Base-by-base conservation (phyloP, 2,113 vertebrate genomes). In the Gasterosteus aculeatus region DNA sequence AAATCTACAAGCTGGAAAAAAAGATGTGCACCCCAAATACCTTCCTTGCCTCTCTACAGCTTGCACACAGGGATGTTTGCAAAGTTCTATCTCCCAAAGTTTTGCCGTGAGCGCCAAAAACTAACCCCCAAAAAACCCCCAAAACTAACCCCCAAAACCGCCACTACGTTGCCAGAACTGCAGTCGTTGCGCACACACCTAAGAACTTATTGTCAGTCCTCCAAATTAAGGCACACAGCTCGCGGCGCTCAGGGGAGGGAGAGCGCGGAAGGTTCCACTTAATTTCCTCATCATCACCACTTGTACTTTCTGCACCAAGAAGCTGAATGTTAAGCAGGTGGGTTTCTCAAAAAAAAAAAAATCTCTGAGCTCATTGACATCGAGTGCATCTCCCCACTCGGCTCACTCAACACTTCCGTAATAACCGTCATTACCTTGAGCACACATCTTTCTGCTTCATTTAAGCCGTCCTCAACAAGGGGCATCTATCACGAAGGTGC, bases 401-500 rank as follows among this genome's bases (percentile, higher is more conserved):
- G 69, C 80, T 81, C 75, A 54, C 77, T 87, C 86, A 65, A 80
- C 80, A 84, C 85, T 82, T 80, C 69, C 72, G 79, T 93, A 94
- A 94, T 93, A 92, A 91, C 81, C 78, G 81, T 88, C 88, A 93
- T 94, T 93, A 93, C 75, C 90, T 87, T 81, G 76, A 64, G 84
- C 89, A 90, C 89, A 92, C 89, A 90, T 91, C 88, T 92, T 90
- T 91, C 90, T 90, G 93, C 91, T 91, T 93, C 90, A 92, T 93
- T 94, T 92, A 88, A 90, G 89, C 80, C 78, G 47, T 82, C 89
- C 89, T 84, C 89, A 91, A 88, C 87, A 84, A 88, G 86, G 82
- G 71, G 82, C 77, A 92, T 93, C 89, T 77, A 91, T 94, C 93
- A 93, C 62, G 15, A 42, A 63, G 78, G 86, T 82, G 87, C 79